Evolutionary conservation across 1,140 invertebrate genomes (phyloP).

Genomic region (Anoplophora glabripennis): DNA sequence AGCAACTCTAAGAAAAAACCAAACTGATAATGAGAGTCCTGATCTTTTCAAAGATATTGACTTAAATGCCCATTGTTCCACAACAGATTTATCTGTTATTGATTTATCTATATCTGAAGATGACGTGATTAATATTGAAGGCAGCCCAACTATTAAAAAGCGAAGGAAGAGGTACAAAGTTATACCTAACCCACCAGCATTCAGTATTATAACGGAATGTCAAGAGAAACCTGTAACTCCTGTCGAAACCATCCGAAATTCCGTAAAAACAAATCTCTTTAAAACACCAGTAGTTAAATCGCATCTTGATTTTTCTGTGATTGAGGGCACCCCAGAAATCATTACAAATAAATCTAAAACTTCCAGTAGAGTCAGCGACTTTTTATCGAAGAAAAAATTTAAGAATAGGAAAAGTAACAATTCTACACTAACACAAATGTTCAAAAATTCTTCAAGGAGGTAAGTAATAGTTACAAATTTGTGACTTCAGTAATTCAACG

Average conservation of each 20-base stretch:
- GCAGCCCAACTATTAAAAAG: slow-evolving; percentile 5
- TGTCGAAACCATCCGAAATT: too few species aligned
- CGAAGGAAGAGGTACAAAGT: too few species aligned
- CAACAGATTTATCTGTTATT: slow-evolving; percentile 3
- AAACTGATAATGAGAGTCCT: slow-evolving; percentile 3
- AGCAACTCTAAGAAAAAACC: too few species aligned
- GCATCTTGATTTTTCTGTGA: neutral
- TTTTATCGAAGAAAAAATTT: neutral
- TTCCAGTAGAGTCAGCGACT: too few species aligned
- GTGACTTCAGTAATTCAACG: too few species aligned
- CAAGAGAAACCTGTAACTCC: too few species aligned
- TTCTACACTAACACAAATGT: slow-evolving; percentile 4
- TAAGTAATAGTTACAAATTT: neutral
- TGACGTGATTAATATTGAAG: neutral
- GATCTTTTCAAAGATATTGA: slow-evolving; percentile 12
- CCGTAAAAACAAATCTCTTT: too few species aligned
- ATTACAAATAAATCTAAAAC: neutral
- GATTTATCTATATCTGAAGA: slow-evolving; percentile 14
- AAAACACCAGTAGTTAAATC: too few species aligned
- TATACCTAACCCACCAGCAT: too few species aligned
- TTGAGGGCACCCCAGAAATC: slow-evolving; percentile 7
- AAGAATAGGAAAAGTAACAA: neutral
- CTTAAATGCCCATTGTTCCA: neutral
- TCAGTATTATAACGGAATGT: too few species aligned
- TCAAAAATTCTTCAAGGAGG: neutral